Conservation (phyloP, 2,797 vertebrate genomes). For the Garrulus glandarius region DNA sequence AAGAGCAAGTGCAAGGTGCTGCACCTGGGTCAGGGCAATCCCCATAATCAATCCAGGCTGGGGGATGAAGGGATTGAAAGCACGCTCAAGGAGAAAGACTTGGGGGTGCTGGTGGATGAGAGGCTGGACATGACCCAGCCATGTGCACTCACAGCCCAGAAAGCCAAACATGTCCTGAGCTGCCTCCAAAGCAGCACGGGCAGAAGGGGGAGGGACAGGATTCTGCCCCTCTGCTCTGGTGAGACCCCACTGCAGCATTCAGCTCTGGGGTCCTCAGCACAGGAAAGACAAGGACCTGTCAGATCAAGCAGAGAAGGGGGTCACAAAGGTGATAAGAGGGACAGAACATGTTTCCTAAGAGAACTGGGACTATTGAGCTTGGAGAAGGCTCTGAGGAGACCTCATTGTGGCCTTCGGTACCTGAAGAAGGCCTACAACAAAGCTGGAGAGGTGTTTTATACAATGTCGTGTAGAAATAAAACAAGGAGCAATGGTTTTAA, state of each 20-base stretch:
- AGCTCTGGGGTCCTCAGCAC: not conserved
- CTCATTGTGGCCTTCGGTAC: not conserved
- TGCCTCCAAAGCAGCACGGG: fast-evolving
- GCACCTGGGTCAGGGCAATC: fast-evolving
- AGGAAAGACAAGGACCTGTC: not conserved
- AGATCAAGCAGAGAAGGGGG: not conserved
- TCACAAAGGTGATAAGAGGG: not conserved
- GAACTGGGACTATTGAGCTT: not conserved
- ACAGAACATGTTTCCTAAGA: not conserved
- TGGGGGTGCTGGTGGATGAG: not conserved
- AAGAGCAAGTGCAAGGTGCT: not conserved
- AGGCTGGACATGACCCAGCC: not conserved
- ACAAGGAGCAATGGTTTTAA: not conserved
- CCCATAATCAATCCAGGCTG: not conserved
- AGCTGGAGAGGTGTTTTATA: not conserved
- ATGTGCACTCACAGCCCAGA: not conserved
- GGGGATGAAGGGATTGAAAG: not conserved
- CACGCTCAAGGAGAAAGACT: not conserved
- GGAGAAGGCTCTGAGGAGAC: not conserved
- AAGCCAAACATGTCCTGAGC: fast-evolving
- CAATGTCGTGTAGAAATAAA: not conserved
- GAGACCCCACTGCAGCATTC: not conserved
- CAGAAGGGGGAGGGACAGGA: not conserved
- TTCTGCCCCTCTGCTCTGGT: not conserved
- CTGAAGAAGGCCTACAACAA: not conserved